These are phyloP conservation scores for Leucoraja ocellata DNA, from an alignment of 2,797 vertebrate species.

Conservation along the genomic window DNA sequence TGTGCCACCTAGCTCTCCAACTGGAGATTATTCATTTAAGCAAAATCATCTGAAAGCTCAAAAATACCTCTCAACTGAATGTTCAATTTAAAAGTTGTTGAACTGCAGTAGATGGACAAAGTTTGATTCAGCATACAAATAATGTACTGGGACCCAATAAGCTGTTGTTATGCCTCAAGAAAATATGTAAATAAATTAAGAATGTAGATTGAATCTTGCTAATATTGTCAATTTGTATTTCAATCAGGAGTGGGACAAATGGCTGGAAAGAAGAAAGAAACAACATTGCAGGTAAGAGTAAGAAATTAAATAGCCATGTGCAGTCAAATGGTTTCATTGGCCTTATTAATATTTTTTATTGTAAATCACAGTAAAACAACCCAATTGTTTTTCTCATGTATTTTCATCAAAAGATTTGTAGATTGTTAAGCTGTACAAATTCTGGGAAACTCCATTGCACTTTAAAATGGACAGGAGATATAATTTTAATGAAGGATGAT, in stretches of 20 bases:
- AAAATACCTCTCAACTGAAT: not conserved
- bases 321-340: not conserved
- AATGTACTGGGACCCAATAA: not conserved
- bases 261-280: conserved; percentile 79
- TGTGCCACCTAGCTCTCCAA: not conserved
- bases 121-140: not conserved
- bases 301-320: not conserved
- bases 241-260: conserved; percentile 44
- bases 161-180: not conserved
- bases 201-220: not conserved
- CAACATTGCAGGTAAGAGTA: conserved; percentile 67
- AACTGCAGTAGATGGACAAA: not conserved
- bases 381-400: not conserved
- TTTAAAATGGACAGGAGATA: not conserved
- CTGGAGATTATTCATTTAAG: not conserved
- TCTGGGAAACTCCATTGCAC: not conserved
- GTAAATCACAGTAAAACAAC: not conserved
- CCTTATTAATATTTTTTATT: not conserved
- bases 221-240: not conserved
- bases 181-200: not conserved
- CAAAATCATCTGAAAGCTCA: not conserved
- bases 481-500: too few relatives aligned
- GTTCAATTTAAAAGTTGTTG: not conserved
- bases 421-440: not conserved
- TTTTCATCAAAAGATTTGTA: not conserved